Conservation (phyloP, 2,113 vertebrate genomes). For the Rhagologus leucostigma region DNA sequence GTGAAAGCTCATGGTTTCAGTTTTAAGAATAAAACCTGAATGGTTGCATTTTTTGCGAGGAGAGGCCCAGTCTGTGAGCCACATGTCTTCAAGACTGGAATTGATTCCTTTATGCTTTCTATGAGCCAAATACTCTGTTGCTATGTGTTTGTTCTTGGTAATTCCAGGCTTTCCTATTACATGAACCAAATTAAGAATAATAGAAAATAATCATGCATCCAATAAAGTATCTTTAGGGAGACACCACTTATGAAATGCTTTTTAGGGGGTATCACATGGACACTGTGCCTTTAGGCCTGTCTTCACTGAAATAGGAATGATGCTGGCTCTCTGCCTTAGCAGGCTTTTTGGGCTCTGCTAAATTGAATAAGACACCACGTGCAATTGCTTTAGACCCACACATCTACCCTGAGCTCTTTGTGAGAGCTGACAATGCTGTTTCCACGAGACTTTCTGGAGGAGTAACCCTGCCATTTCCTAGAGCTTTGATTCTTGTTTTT, state of each 20-base stretch:
- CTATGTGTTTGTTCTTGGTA: not conserved
- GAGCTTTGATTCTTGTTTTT: not conserved
- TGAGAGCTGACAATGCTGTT: not conserved
- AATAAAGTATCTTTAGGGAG: not conserved
- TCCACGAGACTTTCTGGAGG: not conserved
- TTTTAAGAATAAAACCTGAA: not conserved
- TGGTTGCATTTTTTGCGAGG: not conserved
- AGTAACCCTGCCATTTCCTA: not conserved
- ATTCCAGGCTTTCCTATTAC: not conserved
- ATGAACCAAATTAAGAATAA: not conserved
- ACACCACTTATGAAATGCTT: not conserved
- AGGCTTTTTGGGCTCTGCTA: not conserved
- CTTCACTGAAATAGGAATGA: not conserved
- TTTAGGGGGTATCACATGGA: not conserved
- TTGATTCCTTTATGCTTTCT: not conserved
- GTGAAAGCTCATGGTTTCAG: not conserved
- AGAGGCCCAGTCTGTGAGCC: not conserved
- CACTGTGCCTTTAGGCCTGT: not conserved
- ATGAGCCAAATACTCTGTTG: not conserved
- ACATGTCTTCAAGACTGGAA: not conserved
- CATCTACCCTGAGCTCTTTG: not conserved
- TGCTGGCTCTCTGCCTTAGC: constrained; percentile 5
- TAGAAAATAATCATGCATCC: not conserved
- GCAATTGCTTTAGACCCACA: not conserved
- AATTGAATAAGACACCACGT: not conserved